phyloP scores from a whole-genome alignment of 2,113 vertebrate genomes.

The Odontophorus gujanensis region DNA sequence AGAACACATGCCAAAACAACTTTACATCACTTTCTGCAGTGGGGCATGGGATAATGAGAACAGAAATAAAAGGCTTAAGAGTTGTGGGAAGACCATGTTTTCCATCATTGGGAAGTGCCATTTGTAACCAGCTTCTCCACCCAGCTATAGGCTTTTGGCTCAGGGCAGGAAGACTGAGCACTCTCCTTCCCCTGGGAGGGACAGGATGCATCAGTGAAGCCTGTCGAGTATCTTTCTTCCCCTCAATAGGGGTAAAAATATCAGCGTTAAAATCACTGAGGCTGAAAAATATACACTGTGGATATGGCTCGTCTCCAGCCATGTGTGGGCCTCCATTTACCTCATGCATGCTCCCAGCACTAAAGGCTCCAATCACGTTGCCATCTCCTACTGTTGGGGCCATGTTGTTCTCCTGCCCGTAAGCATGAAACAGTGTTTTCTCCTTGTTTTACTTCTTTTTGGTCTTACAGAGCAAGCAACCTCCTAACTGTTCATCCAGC shows the following conservation, averaged over 20 bases:
- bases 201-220: not conserved
- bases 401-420: not conserved
- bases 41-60: fast-evolving
- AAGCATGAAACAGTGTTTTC: not conserved
- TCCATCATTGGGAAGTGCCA: fast-evolving
- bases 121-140: not conserved
- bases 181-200: not conserved
- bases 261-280: fast-evolving
- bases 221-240: not conserved
- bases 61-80: not conserved
- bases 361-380: not conserved
- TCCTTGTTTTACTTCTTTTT: too few relatives aligned
- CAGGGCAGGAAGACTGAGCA: not conserved
- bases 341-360: fast-evolving
- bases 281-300: fast-evolving
- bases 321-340: not conserved
- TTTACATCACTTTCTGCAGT: not conserved
- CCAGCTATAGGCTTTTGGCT: not conserved
- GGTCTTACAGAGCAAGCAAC: not conserved
- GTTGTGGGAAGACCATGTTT: not conserved
- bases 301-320: not conserved
- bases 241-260: not conserved
- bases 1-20: not conserved
- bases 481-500: not conserved
- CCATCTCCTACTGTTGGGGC: not conserved